Conservation (phyloP, 2,888 invertebrate genomes). For the Perizoma affinitatum region DNA sequence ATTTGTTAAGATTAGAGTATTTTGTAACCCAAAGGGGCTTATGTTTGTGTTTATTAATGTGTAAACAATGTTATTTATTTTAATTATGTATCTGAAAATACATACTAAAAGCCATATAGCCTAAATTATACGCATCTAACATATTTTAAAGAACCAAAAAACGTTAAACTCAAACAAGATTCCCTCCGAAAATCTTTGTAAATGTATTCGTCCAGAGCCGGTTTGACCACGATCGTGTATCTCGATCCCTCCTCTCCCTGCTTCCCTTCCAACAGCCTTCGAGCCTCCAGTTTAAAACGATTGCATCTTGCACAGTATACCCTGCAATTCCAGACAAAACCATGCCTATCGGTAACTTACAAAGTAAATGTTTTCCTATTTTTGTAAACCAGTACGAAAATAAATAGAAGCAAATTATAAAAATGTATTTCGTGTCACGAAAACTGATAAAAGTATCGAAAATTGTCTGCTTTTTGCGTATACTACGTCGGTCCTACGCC, state of each 20-base stretch:
- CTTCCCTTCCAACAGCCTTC: slow-evolving; percentile 50
- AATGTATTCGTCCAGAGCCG: slow-evolving; percentile 60
- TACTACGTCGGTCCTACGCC: slow-evolving; percentile 55
- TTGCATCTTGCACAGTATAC: slow-evolving; percentile 51
- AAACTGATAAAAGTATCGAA: slow-evolving; percentile 8
- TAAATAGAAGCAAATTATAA: too few relatives aligned
- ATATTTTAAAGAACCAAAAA: slow-evolving; percentile 13
- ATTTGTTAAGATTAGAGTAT: slow-evolving; percentile 4
- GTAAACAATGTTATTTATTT: too few relatives aligned
- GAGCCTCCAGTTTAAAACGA: slow-evolving; percentile 66
- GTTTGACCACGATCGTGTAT: slow-evolving; percentile 61
- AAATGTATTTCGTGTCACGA: too few relatives aligned
- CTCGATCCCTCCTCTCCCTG: slow-evolving; percentile 69
- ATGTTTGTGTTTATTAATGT: not conserved
- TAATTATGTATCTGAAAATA: too few relatives aligned
- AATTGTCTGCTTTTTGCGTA: slow-evolving; percentile 45
- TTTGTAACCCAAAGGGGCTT: not conserved
- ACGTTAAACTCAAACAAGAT: slow-evolving; percentile 29
- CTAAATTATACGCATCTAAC: too few relatives aligned
- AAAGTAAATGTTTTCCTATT: too few relatives aligned
- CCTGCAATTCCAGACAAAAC: slow-evolving; percentile 26
- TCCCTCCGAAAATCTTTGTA: slow-evolving; percentile 45
- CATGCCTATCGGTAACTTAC: not conserved
- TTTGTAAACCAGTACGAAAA: too few relatives aligned
- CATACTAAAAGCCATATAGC: too few relatives aligned